Base-by-base conservation (phyloP, 2,113 vertebrate species). In the Rhinichthys klamathensis region DNA sequence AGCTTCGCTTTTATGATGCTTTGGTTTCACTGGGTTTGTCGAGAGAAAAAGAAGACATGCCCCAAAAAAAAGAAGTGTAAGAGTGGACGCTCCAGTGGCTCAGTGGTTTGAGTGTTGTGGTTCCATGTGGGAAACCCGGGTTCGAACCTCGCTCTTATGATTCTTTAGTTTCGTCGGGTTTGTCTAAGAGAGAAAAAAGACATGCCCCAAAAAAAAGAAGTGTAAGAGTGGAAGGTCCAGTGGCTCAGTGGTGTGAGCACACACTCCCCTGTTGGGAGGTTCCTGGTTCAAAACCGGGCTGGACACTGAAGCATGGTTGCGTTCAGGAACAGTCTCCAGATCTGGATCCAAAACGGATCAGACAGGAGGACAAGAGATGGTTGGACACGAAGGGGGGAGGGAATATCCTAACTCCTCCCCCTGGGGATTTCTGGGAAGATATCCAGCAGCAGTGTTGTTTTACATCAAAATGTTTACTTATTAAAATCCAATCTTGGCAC, bases 61-160 rank as follows among this genome's bases (percentile, higher is more conserved):
- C 5, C 51, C 15, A 0, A 18, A 54, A 21, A 54, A 51, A 49
- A 49, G 12, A 1, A 15, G 3, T 4, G 2, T 0, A 15, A 49
- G 46, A 4, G 46, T 15, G 3, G 3, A 2, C 1, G 3, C 0
- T 15, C 12, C 46, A 15, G 46, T 49, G 46, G 46, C 3, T 11
- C 58, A 60, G 10, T 0, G 10, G 10, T 12, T 0, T 13, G 60
- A 13, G 11, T 0, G 5, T 2, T 1, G 25, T 0, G 2, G 30
- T 30, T 1, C 30, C 30, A 30, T 30, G 30, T 30, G 30, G 30
- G 30, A 30, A 30, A 30, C 30, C 1, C 2, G 30, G 30, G 30
- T 30, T 30, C 30, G 2, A 30, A 2, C 30, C 30, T 30, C 30
- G 2, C 30, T 30, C 30, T 30, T 30, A 30, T 30, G 30, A 30